A percentile compares a stretch with the other conserved stretches of the same genome.
Conservation (phyloP, 2,113 vertebrate genomes). For the Vireo altiloquus region DNA sequence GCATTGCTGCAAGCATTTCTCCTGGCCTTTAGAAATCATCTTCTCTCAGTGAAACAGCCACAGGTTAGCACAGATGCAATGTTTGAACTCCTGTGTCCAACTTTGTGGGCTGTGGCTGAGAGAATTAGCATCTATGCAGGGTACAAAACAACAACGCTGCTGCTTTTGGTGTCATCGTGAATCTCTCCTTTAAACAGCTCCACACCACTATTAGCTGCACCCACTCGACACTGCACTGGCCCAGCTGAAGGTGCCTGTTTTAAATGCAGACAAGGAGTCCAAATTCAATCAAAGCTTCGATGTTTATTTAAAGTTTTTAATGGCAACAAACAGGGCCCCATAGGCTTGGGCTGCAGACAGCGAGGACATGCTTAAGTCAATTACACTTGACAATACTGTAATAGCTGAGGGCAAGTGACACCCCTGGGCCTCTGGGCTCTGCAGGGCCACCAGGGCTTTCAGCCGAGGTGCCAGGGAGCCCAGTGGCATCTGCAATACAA, state of each 20-base stretch:
- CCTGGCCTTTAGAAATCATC: neutral
- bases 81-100: neutral
- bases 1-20: neutral
- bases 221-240: accelerated
- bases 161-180: neutral
- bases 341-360: neutral
- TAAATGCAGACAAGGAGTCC: neutral
- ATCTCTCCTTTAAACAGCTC: neutral
- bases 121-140: neutral
- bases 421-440: neutral
- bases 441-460: neutral
- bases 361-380: neutral
- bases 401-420: neutral
- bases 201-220: neutral
- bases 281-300: neutral
- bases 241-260: neutral
- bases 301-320: constrained; percentile 45
- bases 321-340: constrained; percentile 7
- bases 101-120: neutral
- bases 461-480: constrained; percentile 12
- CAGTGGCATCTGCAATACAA: constrained; percentile 24
- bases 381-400: constrained; percentile 4
- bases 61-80: neutral
- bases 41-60: neutral
- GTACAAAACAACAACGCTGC: neutral